These are phyloP conservation scores for Montipora capitata DNA, from an alignment of 92 coral and sea anemone genomes.

Conservation along the genomic window DNA sequence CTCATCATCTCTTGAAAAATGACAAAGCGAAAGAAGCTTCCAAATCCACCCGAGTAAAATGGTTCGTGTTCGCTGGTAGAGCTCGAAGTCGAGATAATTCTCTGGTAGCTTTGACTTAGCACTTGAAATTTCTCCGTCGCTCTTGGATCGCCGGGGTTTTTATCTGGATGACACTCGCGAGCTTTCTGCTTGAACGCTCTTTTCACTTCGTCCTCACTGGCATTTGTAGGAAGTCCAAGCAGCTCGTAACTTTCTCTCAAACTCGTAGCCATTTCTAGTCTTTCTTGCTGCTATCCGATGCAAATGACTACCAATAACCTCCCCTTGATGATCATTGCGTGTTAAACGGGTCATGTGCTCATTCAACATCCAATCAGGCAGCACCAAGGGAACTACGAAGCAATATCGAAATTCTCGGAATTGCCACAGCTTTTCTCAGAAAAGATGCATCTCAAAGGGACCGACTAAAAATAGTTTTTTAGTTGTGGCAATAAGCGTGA, in stretches of 20 bases:
- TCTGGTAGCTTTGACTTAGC: constrained; percentile 79
- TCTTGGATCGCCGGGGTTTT: constrained; percentile 76
- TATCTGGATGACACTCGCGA: constrained; percentile 86
- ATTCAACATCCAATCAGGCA: constrained; percentile 27
- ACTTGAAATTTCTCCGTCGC: constrained; percentile 81
- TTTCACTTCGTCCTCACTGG: constrained; percentile 81
- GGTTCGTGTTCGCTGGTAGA: constrained; percentile 26
- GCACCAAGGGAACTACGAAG: background rate
- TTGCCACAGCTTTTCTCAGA: background rate
- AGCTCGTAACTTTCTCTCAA: constrained; percentile 74
- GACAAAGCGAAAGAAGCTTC: constrained; percentile 49
- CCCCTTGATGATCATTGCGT: background rate
- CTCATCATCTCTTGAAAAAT: constrained; percentile 62
- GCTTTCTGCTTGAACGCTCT: constrained; percentile 86
- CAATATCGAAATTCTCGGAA: constrained; percentile 17
- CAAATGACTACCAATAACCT: background rate
- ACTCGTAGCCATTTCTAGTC: constrained; percentile 66
- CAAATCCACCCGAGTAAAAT: constrained; percentile 52
- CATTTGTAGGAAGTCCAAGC: constrained; percentile 79
- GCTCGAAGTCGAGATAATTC: constrained; percentile 49
- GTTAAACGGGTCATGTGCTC: background rate
- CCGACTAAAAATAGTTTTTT: too few species aligned
- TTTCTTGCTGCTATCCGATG: background rate
- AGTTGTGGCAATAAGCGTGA: too few species aligned
- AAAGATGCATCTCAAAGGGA: too few species aligned